A percentile compares a stretch with the other conserved stretches of the same genome.
These are phyloP conservation scores for Chaetorhynchus papuensis DNA, from an alignment of 2,113 vertebrate genomes.

Conservation along the genomic window DNA sequence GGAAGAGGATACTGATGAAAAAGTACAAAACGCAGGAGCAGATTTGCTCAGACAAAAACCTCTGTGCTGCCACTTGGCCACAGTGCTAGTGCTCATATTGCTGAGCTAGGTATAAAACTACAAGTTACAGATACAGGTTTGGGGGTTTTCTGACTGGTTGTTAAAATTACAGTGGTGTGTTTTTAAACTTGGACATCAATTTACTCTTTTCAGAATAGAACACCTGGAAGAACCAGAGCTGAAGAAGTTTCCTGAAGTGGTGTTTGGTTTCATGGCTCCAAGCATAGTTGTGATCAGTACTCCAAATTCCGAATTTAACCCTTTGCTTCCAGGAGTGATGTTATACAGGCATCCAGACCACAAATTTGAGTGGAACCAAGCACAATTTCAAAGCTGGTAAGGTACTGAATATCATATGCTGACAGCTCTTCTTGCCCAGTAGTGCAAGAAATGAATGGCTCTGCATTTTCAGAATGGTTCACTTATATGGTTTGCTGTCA, in stretches of 20 bases:
- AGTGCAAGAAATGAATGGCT: background rate
- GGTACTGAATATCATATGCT: background rate
- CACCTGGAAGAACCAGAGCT: slow-evolving; percentile 83
- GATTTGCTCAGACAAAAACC: background rate
- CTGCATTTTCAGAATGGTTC: background rate
- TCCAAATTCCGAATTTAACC: slow-evolving; percentile 92
- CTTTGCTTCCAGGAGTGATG: slow-evolving; percentile 72
- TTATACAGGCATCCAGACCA: slow-evolving; percentile 86
- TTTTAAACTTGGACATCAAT: background rate
- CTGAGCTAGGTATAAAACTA: background rate
- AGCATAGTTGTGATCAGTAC: slow-evolving; percentile 84
- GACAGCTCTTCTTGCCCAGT: background rate
- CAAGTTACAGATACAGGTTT: accelerated
- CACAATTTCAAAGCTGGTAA: slow-evolving; percentile 88
- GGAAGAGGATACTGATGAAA: background rate
- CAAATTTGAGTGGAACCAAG: slow-evolving; percentile 92
- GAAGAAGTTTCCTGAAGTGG: slow-evolving; percentile 81
- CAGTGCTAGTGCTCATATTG: background rate
- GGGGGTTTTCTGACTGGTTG: background rate
- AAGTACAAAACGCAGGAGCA: background rate
- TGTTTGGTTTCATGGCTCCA: slow-evolving; percentile 92
- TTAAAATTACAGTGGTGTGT: background rate
- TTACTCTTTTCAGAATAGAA: slow-evolving; percentile 81
- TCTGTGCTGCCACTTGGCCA: background rate
- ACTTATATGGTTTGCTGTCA: background rate